These are phyloP conservation scores for Chloroclysta siterata DNA, from an alignment of 2,888 invertebrate genomes.

Conservation along the genomic window DNA sequence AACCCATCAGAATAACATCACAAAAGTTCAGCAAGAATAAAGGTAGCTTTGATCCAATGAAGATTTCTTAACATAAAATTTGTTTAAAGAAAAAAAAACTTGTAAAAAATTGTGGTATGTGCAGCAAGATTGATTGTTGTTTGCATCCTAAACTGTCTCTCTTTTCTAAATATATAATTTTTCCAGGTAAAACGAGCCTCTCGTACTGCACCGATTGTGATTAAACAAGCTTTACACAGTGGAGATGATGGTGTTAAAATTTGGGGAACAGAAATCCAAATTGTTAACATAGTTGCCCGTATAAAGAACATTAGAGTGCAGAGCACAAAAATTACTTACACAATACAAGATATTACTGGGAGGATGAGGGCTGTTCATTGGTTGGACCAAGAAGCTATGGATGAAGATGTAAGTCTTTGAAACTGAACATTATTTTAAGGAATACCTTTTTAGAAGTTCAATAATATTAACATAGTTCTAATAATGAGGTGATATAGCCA, in stretches of 20 bases:
- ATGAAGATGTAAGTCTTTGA: conserved; percentile 70
- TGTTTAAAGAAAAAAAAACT: too few species aligned
- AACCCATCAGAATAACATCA: too few species aligned
- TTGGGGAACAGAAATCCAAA: conserved; percentile 81
- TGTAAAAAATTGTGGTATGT: too few species aligned
- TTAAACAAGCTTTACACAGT: conserved; percentile 75
- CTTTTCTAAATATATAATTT: conserved; percentile 7
- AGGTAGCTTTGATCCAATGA: too few species aligned
- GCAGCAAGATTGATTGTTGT: too few species aligned
- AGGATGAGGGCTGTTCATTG: conserved; percentile 80
- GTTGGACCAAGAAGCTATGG: conserved; percentile 79
- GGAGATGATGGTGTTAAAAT: conserved; percentile 80
- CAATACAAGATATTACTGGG: conserved; percentile 80
- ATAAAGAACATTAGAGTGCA: conserved; percentile 75
- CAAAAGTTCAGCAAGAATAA: too few species aligned
- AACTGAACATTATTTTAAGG: not conserved
- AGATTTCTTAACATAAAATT: too few species aligned
- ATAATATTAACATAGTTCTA: too few species aligned
- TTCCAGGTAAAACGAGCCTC: conserved; percentile 73
- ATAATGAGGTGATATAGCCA: too few species aligned
- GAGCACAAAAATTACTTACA: conserved; percentile 81
- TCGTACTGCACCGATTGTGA: conserved; percentile 79
- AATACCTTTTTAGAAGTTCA: too few species aligned
- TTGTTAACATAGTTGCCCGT: conserved; percentile 73
- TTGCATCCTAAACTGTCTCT: too few species aligned